Evolutionary conservation across 2,888 invertebrate genomes (phyloP), one percentile per base, ranked within the genome.

Genomic region (Cactoblastis cactorum): DNA sequence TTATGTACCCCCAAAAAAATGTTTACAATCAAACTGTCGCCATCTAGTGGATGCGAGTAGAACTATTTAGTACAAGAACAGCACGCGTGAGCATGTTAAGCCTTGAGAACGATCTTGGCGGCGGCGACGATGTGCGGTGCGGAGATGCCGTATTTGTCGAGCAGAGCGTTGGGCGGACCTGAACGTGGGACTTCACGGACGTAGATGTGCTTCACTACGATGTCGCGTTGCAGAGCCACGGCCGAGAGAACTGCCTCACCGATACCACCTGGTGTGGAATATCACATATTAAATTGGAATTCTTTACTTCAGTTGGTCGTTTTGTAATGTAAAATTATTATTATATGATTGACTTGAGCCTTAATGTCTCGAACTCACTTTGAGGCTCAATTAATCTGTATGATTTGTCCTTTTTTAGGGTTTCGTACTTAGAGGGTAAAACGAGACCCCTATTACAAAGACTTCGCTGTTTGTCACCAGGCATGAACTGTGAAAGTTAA

Each of bases 191-290:
- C 92, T 28, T 91, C 92, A 6, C 89, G 85, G 22, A 99, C 97
- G 59, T 93, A 97, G 59, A 99, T 80, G 74, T 95, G 95, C 69
- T 93, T 93, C 50, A 97, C 93, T 1, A 93, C 70, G 47, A 95
- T 91, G 71, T 94, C 92, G 1, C 92, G 92, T 66, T 94, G 92
- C 61, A 92, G 82, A 1, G 96, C 93, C 53, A 98, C 90, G 5
- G 95, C 97, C 0, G 95, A 93, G 11, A 94, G 78, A 6, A 99
- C 98, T 14, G 99, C 98, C 78, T 99, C 99, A 54, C 99, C 99
- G 50, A 99, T 75, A 48, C 99, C 99, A 57, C 99, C 96, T 93
- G 76, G 1, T 24, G n/a, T 1, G 8, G 5, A 9, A 8, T 28
- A 28, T 22, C 5, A 22, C n/a, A n/a, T n/a, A n/a, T n/a, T n/a